phyloP scores from a whole-genome alignment of 1,140 invertebrate genomes.

The Nebria ingens region DNA sequence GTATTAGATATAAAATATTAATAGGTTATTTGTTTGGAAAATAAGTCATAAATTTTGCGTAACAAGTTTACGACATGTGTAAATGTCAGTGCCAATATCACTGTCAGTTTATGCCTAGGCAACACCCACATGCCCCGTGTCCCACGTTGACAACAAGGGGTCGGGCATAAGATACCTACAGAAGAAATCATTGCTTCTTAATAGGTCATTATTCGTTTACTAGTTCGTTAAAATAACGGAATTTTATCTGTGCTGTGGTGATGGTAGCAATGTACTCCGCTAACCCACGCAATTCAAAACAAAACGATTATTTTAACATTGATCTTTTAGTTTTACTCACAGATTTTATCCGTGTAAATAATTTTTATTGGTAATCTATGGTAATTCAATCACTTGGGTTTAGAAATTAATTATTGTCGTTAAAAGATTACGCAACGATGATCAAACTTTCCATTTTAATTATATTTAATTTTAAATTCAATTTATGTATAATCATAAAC shows the following conservation, averaged over 20 bases:
- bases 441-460: too few relatives aligned
- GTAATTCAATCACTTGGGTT: too few relatives aligned
- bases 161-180: not conserved
- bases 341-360: not conserved
- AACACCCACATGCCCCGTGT: too few relatives aligned
- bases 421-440: too few relatives aligned
- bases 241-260: not conserved
- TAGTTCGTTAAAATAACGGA: constrained; percentile 2
- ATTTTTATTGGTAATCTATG: not conserved
- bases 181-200: constrained; percentile 1
- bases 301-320: not conserved
- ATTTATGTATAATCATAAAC: too few relatives aligned
- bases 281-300: not conserved
- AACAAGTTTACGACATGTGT: not conserved
- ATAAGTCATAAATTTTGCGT: not conserved
- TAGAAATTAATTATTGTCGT: too few relatives aligned
- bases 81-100: not conserved
- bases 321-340: not conserved
- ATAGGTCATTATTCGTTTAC: not conserved
- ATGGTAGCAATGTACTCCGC: too few relatives aligned
- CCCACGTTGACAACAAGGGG: too few relatives aligned
- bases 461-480: too few relatives aligned
- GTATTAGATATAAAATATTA: not conserved
- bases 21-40: not conserved
- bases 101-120: not conserved